A percentile compares a stretch with the other conserved stretches of the same genome.
Evolutionary conservation across 2,113 vertebrate genomes (phyloP).

Genomic region (Chaetodon trifascialis): DNA sequence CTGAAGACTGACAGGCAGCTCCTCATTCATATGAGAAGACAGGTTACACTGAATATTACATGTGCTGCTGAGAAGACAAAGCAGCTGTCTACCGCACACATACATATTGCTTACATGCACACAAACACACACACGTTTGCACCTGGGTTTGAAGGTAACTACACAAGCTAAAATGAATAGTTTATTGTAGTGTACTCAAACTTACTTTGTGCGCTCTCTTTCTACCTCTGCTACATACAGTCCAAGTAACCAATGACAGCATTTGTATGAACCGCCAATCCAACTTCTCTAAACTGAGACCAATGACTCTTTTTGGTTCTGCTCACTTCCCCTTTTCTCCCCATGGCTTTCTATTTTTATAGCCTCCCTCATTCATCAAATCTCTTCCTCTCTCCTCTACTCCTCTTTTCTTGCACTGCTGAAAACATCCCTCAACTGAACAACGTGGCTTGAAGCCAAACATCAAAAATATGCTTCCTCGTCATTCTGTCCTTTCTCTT

Average conservation of each 20-base stretch:
- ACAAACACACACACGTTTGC: not conserved
- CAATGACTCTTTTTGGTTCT: conserved; percentile 63
- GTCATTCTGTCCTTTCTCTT: conserved; percentile 54
- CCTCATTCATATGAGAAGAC: conserved; percentile 52
- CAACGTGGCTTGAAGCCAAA: conserved; percentile 55
- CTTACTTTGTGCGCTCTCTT: too few relatives aligned
- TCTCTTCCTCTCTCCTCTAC: conserved; percentile 42
- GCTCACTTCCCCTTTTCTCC: conserved; percentile 34
- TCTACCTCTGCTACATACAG: conserved; percentile 6
- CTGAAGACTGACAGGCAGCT: conserved; percentile 41
- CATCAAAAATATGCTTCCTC: conserved; percentile 57
- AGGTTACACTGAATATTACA: conserved; percentile 57
- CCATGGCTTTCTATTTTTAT: conserved; percentile 68
- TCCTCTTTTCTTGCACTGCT: conserved; percentile 29
- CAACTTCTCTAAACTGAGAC: conserved; percentile 52
- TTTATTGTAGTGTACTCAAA: not conserved
- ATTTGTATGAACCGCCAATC: conserved; percentile 57
- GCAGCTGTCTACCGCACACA: not conserved
- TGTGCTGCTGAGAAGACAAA: conserved; percentile 30
- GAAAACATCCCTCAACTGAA: conserved; percentile 62
- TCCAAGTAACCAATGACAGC: conserved; percentile 49
- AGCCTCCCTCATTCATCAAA: conserved; percentile 68
- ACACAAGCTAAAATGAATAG: conserved; percentile 12
- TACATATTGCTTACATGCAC: not conserved
- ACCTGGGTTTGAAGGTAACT: not conserved